Conservation (phyloP, 2,113 vertebrate genomes). For the Nothoprocta pentlandii region DNA sequence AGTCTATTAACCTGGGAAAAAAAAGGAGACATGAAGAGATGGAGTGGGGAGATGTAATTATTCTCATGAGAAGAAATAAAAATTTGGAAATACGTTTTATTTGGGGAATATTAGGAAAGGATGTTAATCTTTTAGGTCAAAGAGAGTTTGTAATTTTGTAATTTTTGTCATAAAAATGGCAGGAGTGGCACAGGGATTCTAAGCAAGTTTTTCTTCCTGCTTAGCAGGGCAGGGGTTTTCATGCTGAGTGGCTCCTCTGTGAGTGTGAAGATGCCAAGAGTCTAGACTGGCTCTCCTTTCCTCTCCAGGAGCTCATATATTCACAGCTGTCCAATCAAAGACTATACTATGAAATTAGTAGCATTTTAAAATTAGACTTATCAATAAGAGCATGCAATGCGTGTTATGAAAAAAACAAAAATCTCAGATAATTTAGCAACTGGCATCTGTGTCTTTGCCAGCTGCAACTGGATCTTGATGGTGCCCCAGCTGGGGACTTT, state of each 20-base stretch:
- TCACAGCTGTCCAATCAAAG: background rate
- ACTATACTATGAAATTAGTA: background rate
- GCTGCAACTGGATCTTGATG: background rate
- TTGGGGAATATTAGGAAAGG: background rate
- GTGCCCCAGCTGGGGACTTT: background rate
- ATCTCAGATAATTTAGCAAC: background rate
- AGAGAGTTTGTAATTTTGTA: background rate
- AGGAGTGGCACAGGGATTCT: background rate
- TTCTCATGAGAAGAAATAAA: background rate
- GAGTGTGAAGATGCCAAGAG: background rate
- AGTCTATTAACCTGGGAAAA: background rate
- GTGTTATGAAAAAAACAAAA: background rate
- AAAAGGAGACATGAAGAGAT: rapidly evolving
- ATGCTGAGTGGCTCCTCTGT: background rate
- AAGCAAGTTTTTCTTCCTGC: background rate
- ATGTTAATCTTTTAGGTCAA: background rate
- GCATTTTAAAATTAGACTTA: background rate
- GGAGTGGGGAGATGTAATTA: background rate
- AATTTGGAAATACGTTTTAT: background rate
- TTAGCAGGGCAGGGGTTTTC: background rate
- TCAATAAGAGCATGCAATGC: background rate
- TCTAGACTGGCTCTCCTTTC: background rate
- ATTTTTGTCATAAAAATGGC: background rate
- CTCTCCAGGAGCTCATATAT: background rate
- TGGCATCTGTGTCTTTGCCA: background rate